These are phyloP conservation scores for Litocranius walleri DNA, from an alignment of 2,113 vertebrate species.

Conservation along the genomic window DNA sequence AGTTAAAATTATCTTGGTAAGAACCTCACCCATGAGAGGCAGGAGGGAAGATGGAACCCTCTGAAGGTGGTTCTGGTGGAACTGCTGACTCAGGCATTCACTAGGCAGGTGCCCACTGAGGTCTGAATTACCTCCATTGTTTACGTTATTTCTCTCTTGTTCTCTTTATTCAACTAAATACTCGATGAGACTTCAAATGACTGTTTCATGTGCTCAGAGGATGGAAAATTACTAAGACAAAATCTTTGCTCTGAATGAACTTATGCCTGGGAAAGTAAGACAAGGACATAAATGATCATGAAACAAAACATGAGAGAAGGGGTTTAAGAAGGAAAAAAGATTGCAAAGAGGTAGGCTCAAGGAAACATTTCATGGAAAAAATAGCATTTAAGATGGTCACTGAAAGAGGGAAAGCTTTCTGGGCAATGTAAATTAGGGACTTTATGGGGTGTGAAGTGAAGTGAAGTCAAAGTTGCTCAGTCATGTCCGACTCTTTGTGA, in stretches of 20 bases:
- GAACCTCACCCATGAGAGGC: not conserved
- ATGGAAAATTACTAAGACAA: not conserved
- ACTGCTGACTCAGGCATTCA: not conserved
- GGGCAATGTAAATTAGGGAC: not conserved
- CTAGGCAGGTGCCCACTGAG: not conserved
- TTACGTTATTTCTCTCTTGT: not conserved
- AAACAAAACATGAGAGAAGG: not conserved
- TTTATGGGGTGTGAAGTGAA: not conserved
- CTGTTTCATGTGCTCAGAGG: not conserved
- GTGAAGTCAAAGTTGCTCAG: not conserved
- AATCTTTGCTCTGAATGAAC: not conserved
- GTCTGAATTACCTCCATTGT: not conserved
- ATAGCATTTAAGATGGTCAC: not conserved
- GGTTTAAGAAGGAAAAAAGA: not conserved
- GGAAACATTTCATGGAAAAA: not conserved
- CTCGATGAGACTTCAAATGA: not conserved
- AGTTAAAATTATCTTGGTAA: not conserved
- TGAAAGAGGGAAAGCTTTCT: not conserved
- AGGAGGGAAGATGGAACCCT: not conserved
- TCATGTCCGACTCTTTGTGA: not conserved
- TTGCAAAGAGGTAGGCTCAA: not conserved
- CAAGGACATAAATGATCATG: not conserved
- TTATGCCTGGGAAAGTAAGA: not conserved
- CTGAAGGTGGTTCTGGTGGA: not conserved
- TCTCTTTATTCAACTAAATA: not conserved